phyloP scores from a whole-genome alignment of 53 echinoderm and acorn worm species.

The Temnopleurus reevesii region DNA sequence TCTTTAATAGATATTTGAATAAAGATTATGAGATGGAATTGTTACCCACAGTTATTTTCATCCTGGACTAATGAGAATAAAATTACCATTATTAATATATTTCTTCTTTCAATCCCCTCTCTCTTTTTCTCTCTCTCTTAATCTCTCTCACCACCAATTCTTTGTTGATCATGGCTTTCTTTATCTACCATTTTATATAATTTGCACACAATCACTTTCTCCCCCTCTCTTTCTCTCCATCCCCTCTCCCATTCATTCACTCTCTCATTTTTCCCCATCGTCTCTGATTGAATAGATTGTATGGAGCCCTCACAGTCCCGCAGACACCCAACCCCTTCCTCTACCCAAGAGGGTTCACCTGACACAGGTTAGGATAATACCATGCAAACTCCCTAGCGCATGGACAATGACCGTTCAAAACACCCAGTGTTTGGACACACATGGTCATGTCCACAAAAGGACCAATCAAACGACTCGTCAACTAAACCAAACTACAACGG shows the following conservation, averaged over 20 bases:
- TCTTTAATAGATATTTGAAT: too few species aligned
- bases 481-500: neutral
- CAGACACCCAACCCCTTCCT: conserved; percentile 24
- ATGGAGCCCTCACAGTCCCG: neutral
- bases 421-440: conserved; percentile 27
- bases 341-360: conserved; percentile 5
- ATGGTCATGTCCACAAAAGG: neutral
- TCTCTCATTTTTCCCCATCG: neutral
- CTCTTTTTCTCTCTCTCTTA: neutral
- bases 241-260: neutral
- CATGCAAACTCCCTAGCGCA: conserved; percentile 27
- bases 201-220: neutral
- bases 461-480: neutral
- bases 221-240: neutral
- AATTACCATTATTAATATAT: neutral
- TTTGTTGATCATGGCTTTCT: too few species aligned
- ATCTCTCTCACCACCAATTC: neutral
- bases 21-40: too few species aligned
- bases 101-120: neutral
- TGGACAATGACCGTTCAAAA: conserved; percentile 48
- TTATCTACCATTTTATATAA: neutral
- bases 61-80: too few species aligned
- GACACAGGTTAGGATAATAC: conserved; percentile 45
- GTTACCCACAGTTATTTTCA: too few species aligned
- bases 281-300: neutral